Base-by-base conservation (phyloP, 2,113 vertebrate genomes). In the Anseranas semipalmata region DNA sequence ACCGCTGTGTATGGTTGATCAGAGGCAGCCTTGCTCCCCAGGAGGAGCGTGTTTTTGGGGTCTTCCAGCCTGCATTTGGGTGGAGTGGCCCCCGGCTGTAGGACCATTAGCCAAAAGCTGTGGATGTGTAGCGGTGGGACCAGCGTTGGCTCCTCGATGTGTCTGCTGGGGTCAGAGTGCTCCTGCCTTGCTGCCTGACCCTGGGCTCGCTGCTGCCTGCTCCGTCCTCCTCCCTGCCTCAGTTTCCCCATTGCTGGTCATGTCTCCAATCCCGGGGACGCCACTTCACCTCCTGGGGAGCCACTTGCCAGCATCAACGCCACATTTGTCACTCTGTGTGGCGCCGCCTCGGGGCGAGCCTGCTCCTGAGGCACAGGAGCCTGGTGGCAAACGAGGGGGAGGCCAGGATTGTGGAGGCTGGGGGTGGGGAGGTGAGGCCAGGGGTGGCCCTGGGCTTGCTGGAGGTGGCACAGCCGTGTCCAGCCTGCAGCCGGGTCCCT, bases 1-100 rank as follows among this genome's bases (percentile, higher is more conserved):
- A 1, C 9, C 24, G 25, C 43, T 79, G n/a, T 6, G 3, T 21
- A 9, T 0, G 0, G 27, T 20, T 65, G 53, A 46, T 27, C 13
- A 55, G 28, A 35, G 53, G n/a, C 60, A 73, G 65, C 76, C 28
- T 74, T 89, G 17, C 10, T 55, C 21, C 28, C 6, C 13, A 3
- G 13, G 11, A 56, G 17, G 28, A 39, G 20, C 77, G 27, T 1
- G 2, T 78, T 87, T 71, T 74, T n/a, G 75, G 28, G 25, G 28
- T 66, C 45, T 6, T 70, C 10, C 19, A 39, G 33, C 13, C 30
- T 73, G 48, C 0, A 0, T 59, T 67, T 65, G 16, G 15, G 27
- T 43, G 50, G 5, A 9, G 10, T 80, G 46, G 41, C 15, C 46
- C 2, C 1, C 30, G 65, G 24, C 5, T 10, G 4, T 39, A 37